Percentiles rank a stretch among this genome's conserved stretches.
Conservation (phyloP, 1,140 invertebrate species). For the Drosophila virilis region DNA sequence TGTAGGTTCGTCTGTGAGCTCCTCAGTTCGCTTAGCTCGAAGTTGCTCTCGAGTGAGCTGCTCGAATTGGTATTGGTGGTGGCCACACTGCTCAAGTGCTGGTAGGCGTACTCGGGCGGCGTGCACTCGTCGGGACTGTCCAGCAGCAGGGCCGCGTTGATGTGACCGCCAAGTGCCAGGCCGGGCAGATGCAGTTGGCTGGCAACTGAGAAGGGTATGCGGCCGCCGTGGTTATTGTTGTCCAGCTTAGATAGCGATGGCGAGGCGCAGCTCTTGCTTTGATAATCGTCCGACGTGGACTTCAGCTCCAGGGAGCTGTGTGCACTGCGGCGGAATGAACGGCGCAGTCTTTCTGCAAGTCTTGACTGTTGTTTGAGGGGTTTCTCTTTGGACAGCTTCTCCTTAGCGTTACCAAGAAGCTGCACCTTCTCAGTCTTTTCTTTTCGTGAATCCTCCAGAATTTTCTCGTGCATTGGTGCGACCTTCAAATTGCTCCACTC, state of each 20-base stretch:
- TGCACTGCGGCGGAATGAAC: constrained; percentile 74
- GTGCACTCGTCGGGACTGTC: constrained; percentile 81
- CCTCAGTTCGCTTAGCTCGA: constrained; percentile 64
- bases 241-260: constrained; percentile 33
- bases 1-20: constrained; percentile 69
- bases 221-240: constrained; percentile 38
- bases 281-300: constrained; percentile 45
- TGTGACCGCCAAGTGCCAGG: constrained; percentile 65
- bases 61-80: constrained; percentile 75
- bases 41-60: constrained; percentile 77
- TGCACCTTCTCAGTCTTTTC: constrained; percentile 75
- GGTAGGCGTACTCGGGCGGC: constrained; percentile 79
- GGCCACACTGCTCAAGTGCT: constrained; percentile 77
- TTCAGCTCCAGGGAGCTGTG: constrained; percentile 76
- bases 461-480: constrained; percentile 78
- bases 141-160: constrained; percentile 73
- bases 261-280: not conserved
- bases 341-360: constrained; percentile 70
- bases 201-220: constrained; percentile 49
- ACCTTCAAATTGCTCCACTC: constrained; percentile 14
- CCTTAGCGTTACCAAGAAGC: constrained; percentile 62
- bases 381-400: constrained; percentile 62
- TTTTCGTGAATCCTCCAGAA: constrained; percentile 67
- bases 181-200: constrained; percentile 67
- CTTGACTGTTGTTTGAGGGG: constrained; percentile 72